Conservation (phyloP, 2,797 vertebrate genomes). For the Petrocephalus sullivani region DNA sequence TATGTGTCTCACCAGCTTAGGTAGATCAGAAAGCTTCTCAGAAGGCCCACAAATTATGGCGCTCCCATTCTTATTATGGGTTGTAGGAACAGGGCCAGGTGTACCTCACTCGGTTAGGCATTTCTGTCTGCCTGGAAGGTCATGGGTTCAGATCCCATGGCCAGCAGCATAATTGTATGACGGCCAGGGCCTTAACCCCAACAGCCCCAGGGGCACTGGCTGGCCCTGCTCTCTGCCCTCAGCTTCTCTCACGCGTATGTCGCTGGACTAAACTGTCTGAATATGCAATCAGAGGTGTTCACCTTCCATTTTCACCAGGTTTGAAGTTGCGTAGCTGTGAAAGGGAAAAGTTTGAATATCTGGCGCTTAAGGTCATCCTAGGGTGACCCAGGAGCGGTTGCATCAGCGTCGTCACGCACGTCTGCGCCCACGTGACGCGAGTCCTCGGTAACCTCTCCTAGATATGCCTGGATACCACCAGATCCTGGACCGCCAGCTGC, state of each 20-base stretch:
- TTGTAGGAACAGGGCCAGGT: background rate
- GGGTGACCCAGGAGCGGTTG: background rate
- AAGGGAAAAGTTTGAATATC: background rate
- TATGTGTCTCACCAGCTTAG: constrained; percentile 64
- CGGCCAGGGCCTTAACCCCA: background rate
- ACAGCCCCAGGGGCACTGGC: background rate
- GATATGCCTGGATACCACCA: background rate
- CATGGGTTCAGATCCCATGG: background rate
- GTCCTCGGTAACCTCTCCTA: background rate
- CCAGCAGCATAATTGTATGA: background rate
- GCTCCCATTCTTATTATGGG: background rate
- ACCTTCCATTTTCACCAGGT: background rate
- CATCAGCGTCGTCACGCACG: background rate
- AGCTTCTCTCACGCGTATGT: background rate
- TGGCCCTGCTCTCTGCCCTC: background rate
- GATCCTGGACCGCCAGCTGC: background rate
- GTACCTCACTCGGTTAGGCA: background rate
- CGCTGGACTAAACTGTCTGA: background rate
- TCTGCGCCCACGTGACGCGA: background rate
- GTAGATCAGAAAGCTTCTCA: constrained; percentile 48
- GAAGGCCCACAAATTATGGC: background rate
- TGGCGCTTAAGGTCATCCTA: background rate
- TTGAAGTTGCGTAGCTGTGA: background rate
- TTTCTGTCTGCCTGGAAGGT: background rate
- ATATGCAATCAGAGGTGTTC: background rate